These are phyloP conservation scores for Drosophila cyrtoloma DNA, from an alignment of 2,888 invertebrate genomes.

Conservation along the genomic window DNA sequence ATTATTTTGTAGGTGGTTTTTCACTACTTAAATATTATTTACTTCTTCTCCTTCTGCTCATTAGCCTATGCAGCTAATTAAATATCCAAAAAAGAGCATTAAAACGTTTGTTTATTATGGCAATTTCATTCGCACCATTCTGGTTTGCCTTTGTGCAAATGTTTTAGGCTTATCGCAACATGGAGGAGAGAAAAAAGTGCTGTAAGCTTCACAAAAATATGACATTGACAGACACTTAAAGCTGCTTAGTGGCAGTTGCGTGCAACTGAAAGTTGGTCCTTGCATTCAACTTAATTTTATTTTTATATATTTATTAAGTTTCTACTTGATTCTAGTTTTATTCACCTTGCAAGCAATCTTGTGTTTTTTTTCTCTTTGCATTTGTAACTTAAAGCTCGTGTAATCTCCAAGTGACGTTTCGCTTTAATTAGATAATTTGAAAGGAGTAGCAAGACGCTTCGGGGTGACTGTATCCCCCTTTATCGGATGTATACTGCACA, in stretches of 20 bases:
- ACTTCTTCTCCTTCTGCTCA: neutral
- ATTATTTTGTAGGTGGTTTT: neutral
- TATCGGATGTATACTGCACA: constrained; percentile 26
- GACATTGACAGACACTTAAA: constrained; percentile 79
- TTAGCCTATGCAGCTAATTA: neutral
- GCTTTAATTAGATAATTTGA: constrained; percentile 73
- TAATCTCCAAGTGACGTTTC: constrained; percentile 53
- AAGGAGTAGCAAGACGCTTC: constrained; percentile 10
- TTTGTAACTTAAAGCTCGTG: constrained; percentile 44
- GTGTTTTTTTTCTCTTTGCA: constrained; percentile 60
- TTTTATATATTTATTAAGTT: constrained; percentile 15
- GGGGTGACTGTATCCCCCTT: constrained; percentile 5
- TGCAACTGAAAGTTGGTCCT: constrained; percentile 59
- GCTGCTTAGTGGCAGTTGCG: constrained; percentile 69
- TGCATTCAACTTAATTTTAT: constrained; percentile 20
- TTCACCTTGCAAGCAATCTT: constrained; percentile 23
- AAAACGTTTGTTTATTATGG: neutral
- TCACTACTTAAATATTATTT: neutral
- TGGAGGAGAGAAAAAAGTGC: constrained; percentile 47
- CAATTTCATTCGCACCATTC: constrained; percentile 14
- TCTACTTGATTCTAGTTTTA: constrained; percentile 6
- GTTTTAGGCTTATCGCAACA: constrained; percentile 59
- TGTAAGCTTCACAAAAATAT: constrained; percentile 71
- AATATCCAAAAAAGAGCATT: constrained; percentile 1
- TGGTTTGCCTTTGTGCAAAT: constrained; percentile 48